These are phyloP conservation scores for Trochalopteron elliotii DNA, from an alignment of 2,113 vertebrate species.

Conservation along the genomic window DNA sequence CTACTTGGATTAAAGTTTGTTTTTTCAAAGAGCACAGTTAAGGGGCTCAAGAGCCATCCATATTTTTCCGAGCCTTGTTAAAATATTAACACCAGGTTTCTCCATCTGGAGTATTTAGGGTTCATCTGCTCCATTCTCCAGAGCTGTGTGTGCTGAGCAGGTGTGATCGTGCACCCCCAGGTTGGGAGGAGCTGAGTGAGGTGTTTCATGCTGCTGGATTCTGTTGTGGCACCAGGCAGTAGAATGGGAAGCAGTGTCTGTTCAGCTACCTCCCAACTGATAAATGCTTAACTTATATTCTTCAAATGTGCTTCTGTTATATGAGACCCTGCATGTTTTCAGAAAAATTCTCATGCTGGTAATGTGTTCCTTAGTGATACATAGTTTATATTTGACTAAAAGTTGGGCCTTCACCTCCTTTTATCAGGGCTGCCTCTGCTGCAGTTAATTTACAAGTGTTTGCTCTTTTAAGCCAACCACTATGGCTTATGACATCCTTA, in stretches of 20 bases:
- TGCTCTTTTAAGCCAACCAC: neutral
- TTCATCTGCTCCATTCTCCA: neutral
- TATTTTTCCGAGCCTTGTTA: neutral
- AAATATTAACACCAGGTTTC: neutral
- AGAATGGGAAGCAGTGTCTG: neutral
- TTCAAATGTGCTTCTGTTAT: neutral
- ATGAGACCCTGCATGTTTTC: neutral
- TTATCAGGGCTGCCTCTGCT: neutral
- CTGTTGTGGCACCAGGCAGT: neutral
- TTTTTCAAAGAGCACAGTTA: neutral
- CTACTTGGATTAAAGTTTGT: neutral
- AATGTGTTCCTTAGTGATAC: neutral
- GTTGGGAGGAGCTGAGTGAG: neutral
- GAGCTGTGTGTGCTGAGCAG: neutral
- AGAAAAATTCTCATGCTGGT: neutral
- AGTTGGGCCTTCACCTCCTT: neutral
- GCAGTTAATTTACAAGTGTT: conserved; percentile 4
- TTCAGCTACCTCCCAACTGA: neutral
- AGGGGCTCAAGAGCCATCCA: neutral
- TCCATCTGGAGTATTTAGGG: neutral
- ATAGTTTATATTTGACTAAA: neutral
- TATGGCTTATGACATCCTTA: neutral
- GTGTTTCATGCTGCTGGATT: neutral
- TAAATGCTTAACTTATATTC: neutral
- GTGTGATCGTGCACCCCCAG: rapidly evolving